phyloP scores from a whole-genome alignment of 1,140 invertebrate species.

The Drosophila bifasciata region DNA sequence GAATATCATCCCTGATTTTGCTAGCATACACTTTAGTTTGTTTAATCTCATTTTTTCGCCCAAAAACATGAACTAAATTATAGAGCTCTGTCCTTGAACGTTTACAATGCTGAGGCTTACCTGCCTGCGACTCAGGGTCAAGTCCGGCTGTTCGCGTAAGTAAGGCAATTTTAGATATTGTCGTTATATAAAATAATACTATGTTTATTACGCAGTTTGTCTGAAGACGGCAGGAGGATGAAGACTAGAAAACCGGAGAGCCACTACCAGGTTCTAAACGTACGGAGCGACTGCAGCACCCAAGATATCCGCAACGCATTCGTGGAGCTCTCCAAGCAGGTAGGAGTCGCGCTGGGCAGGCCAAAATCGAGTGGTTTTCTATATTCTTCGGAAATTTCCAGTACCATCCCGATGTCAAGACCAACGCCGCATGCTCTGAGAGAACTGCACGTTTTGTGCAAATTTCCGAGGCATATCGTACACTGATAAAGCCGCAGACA shows the following conservation, averaged over 20 bases:
- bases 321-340: constrained; percentile 86
- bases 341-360: constrained; percentile 33
- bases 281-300: constrained; percentile 85
- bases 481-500: constrained; percentile 86
- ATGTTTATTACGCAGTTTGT: constrained; percentile 44
- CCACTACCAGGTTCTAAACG: constrained; percentile 86
- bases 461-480: constrained; percentile 88
- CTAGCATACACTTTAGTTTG: too few relatives aligned
- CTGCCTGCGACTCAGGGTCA: constrained; percentile 1
- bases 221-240: not conserved
- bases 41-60: not conserved
- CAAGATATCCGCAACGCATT: constrained; percentile 86
- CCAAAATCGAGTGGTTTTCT: not conserved
- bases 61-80: constrained; percentile 14
- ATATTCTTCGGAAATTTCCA: constrained; percentile 13
- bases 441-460: constrained; percentile 85
- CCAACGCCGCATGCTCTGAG: constrained; percentile 84
- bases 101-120: constrained; percentile 42
- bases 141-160: constrained; percentile 42
- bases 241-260: constrained; percentile 60
- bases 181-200: constrained; percentile 63
- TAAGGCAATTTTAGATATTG: constrained; percentile 27
- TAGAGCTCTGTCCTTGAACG: not conserved
- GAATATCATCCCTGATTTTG: too few relatives aligned
- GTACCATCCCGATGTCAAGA: constrained; percentile 87